phyloP scores from a whole-genome alignment of 2,113 vertebrate genomes.

The Nothoprocta perdicaria region DNA sequence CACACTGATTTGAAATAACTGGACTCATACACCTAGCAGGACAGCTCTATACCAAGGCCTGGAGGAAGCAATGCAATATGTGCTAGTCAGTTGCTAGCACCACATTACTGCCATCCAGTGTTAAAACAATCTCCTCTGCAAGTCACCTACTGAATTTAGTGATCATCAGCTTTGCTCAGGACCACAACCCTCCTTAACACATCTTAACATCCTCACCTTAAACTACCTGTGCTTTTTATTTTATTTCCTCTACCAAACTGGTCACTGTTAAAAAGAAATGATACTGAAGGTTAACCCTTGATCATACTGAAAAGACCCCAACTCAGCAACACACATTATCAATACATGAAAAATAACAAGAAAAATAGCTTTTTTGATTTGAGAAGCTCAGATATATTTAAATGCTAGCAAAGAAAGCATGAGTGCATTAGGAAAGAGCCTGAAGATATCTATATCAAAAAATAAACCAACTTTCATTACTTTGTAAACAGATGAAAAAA shows the following conservation, averaged over 20 bases:
- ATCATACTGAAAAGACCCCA: not conserved
- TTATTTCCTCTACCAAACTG: not conserved
- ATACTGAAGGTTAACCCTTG: not conserved
- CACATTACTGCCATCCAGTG: not conserved
- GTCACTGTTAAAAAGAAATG: not conserved
- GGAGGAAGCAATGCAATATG: not conserved
- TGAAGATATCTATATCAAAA: no score
- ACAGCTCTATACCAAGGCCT: no score
- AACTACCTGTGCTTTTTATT: no score
- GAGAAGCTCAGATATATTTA: not conserved
- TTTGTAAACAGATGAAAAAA: not conserved
- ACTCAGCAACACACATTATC: not conserved
- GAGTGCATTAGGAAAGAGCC: not conserved
- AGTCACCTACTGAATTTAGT: not conserved
- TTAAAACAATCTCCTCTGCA: not conserved
- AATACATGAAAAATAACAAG: not conserved
- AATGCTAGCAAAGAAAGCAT: not conserved
- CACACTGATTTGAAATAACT: not conserved
- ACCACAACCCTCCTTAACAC: not conserved
- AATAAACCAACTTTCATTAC: not conserved
- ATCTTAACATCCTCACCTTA: not conserved
- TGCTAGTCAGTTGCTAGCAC: not conserved
- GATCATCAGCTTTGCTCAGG: not conserved
- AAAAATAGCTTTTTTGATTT: not conserved
- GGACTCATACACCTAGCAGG: no score